Evolutionary conservation across 2,888 invertebrate genomes (phyloP).

Genomic region (Scaptomyza polygonia): DNA sequence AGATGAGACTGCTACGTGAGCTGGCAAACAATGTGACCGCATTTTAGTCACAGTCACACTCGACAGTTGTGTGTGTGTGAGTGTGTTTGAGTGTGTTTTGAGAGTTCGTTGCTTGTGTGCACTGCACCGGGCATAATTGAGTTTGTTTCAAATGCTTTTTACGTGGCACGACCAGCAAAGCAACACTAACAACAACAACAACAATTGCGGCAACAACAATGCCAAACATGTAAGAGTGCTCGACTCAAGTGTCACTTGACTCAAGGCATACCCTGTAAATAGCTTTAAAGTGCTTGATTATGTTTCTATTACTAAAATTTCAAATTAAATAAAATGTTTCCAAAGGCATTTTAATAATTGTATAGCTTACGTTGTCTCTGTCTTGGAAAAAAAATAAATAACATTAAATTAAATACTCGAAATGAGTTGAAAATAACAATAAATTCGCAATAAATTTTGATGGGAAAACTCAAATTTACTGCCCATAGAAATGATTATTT

Average conservation of each 20-base stretch:
- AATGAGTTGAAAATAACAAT: too few relatives aligned
- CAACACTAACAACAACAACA: slow-evolving; percentile 18
- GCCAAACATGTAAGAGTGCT: slow-evolving; percentile 33
- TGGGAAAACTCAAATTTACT: too few relatives aligned
- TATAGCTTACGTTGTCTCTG: too few relatives aligned
- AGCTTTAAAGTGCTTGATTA: too few relatives aligned
- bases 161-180: slow-evolving; percentile 67
- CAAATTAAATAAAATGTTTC: too few relatives aligned
- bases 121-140: slow-evolving; percentile 78
- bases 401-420: too few relatives aligned
- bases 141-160: slow-evolving; percentile 79
- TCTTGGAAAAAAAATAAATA: too few relatives aligned
- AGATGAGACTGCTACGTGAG: slow-evolving; percentile 48
- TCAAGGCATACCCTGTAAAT: not conserved
- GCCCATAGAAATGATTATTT: too few relatives aligned
- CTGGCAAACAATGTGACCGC: slow-evolving; percentile 80
- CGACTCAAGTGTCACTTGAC: not conserved
- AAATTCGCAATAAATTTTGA: too few relatives aligned
- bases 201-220: slow-evolving; percentile 39
- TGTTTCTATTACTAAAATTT: too few relatives aligned
- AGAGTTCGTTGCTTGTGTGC: slow-evolving; percentile 54
- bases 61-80: slow-evolving; percentile 32
- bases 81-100: slow-evolving; percentile 22
- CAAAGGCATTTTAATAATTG: too few relatives aligned
- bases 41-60: slow-evolving; percentile 80